Evolutionary conservation across 2,797 vertebrate species (phyloP).

Genomic region (Periparus ater): DNA sequence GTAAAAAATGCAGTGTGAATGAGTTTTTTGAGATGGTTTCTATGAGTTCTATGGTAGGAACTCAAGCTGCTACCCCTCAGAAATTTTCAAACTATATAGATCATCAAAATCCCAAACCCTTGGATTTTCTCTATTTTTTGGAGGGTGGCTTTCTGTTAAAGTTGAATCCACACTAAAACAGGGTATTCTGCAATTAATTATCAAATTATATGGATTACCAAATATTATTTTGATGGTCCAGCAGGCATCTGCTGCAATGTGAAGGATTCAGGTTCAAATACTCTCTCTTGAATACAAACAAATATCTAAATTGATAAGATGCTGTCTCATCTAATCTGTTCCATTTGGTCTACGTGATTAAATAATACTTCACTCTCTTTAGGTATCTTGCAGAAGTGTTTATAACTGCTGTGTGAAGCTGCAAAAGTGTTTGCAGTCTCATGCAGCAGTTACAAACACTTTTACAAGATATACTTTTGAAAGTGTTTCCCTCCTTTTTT

Average conservation of each 20-base stretch:
- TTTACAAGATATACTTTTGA: background rate
- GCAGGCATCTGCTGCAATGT: background rate
- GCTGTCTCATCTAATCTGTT: background rate
- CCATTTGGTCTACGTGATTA: background rate
- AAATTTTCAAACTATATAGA: background rate
- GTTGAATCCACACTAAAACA: background rate
- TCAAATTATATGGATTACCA: background rate
- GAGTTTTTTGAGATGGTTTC: background rate
- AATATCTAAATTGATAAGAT: background rate
- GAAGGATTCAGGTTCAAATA: background rate
- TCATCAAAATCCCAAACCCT: background rate
- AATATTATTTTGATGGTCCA: background rate
- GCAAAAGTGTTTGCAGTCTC: background rate
- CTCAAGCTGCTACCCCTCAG: background rate
- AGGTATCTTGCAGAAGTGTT: background rate
- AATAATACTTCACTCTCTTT: background rate
- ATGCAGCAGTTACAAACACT: background rate
- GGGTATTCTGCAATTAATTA: background rate
- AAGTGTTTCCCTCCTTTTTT: background rate
- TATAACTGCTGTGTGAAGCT: background rate
- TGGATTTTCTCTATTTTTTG: background rate
- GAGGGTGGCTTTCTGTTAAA: background rate
- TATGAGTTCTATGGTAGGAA: background rate
- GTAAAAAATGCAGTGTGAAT: background rate
- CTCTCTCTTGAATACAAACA: fast-evolving